Evolutionary conservation across 2,113 vertebrate species (phyloP), one percentile per base, ranked within the genome.

Genomic region (Hemiscyllium ocellatum): DNA sequence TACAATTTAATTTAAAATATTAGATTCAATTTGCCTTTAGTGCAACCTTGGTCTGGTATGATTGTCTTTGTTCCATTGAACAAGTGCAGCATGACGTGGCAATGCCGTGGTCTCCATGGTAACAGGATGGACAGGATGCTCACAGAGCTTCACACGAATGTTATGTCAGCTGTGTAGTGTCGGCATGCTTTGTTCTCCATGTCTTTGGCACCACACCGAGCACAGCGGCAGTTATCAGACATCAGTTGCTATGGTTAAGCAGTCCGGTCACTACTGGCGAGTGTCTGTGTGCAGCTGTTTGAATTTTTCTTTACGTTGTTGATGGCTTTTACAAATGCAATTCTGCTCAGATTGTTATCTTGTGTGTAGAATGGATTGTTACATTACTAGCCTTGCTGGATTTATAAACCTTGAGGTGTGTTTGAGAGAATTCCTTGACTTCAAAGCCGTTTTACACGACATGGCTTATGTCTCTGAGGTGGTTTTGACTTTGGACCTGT

Each of bases 191-290:
- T 93, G 89, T 93, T 66, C 56, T 61, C 56, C 61, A 15, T 17
- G 65, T 93, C n/a, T 42, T 93, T 93, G 89, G 89, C 33, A 19
- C 33, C 61, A 37, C 37, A 33, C 26, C 5, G 87, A 17, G 89
- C 61, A 66, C 89, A 93, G 89, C 56, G n/a, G 89, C 61, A 66
- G 89, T 66, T 93, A 93, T 91, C 89, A 91, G 89, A 91, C 61
- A 37, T 66, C 4, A 5, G 89, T 68, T 93, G 17, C 89, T 37
- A 93, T 93, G 89, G 89, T 66, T 93, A 68, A 66, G n/a, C 17
- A 42, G 61, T 22, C 20, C 8, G 89, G 89, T 66, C 89, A 66
- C 89, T 93, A 65, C 61, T 93, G 85, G 47, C 24, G 24, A 87
- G 24, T 56, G 22, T 24, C 52, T 26, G 61, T 20, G 89, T 66